Evolutionary conservation across 2,797 vertebrate genomes (phyloP).

Genomic region (Sebastes matsubarae): DNA sequence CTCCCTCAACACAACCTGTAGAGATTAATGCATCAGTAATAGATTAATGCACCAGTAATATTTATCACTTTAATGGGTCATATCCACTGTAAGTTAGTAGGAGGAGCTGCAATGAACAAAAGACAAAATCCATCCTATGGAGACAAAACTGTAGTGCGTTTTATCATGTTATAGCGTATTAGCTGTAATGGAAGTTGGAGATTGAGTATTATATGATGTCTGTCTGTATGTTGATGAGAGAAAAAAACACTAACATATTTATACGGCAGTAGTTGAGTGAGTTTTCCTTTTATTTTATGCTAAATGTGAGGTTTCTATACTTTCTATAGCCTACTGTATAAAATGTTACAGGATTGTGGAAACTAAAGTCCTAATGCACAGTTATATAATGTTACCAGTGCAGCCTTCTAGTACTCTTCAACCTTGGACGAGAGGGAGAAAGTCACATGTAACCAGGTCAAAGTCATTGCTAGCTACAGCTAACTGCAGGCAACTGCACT

Average conservation of each 20-base stretch:
- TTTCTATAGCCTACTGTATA: not conserved
- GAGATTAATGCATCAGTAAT: not conserved
- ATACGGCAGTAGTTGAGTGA: not conserved
- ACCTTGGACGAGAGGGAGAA: not conserved
- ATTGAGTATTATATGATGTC: not conserved
- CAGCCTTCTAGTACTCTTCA: not conserved
- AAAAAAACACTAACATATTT: not conserved
- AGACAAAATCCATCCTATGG: not conserved
- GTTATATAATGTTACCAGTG: not conserved
- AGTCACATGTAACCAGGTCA: not conserved
- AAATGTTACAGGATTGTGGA: not conserved
- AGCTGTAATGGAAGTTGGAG: not conserved
- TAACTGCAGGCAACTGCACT: not conserved
- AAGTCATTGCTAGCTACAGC: not conserved
- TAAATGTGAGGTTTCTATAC: not conserved
- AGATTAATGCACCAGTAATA: slow-evolving; percentile 4
- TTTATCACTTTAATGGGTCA: slow-evolving; percentile 15
- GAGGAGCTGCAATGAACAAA: slow-evolving; percentile 5
- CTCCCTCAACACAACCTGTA: not conserved
- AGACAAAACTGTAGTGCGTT: not conserved
- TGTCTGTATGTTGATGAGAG: not conserved
- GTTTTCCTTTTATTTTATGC: not conserved
- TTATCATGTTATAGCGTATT: too few species aligned
- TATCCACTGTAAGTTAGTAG: slow-evolving; percentile 21
- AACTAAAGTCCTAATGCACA: not conserved